phyloP scores from a whole-genome alignment of 2,888 invertebrate genomes.

The Acrobasis repandana region DNA sequence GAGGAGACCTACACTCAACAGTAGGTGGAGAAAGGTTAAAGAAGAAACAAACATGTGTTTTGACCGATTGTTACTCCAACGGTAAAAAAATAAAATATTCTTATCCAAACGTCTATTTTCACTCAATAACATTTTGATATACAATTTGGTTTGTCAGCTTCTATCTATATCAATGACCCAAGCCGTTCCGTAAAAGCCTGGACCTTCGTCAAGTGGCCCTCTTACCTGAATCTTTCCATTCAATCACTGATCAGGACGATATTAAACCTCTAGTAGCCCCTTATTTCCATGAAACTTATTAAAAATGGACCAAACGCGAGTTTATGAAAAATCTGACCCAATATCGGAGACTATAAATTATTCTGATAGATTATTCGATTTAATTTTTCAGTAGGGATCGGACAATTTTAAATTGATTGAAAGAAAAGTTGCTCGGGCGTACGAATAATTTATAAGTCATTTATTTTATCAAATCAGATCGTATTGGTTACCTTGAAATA shows the following conservation, averaged over 20 bases:
- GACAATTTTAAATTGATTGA: conserved; percentile 15
- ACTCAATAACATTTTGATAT: conserved; percentile 18
- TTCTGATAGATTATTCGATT: conserved; percentile 25
- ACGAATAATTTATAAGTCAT: conserved; percentile 10
- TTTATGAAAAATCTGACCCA: conserved; percentile 36
- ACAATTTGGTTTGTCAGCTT: conserved; percentile 61
- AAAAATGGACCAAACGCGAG: conserved; percentile 59
- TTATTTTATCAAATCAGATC: neutral
- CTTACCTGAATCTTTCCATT: conserved; percentile 75
- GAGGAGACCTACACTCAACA: too few relatives aligned
- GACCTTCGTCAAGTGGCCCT: conserved; percentile 73
- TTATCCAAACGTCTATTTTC: neutral
- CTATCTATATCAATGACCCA: conserved; percentile 61
- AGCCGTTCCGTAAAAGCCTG: conserved; percentile 61
- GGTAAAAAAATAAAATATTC: neutral
- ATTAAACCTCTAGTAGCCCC: conserved; percentile 63
- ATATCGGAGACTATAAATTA: conserved; percentile 55
- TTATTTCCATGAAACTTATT: conserved; percentile 79
- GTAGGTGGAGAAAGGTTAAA: too few relatives aligned
- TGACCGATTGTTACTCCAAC: neutral
- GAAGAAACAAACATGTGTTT: too few relatives aligned
- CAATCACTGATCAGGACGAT: conserved; percentile 66
- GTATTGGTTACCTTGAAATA: neutral
- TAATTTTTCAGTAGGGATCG: conserved; percentile 13
- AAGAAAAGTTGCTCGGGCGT: conserved; percentile 11